Base-by-base conservation (phyloP, 1,140 invertebrate species). In the Lepidotrigona ventralis region DNA sequence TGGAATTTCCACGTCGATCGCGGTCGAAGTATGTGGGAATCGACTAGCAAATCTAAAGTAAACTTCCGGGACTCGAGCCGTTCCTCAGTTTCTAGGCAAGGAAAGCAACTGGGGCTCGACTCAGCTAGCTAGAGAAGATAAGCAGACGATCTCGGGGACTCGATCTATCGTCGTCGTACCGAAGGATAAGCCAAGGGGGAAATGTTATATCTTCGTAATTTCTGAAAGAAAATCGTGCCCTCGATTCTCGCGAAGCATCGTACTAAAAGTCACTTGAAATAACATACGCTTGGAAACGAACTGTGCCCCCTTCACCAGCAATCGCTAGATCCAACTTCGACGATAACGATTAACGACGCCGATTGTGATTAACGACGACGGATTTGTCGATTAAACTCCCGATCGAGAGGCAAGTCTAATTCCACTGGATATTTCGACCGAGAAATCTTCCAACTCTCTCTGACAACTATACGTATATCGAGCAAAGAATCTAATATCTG, bases 181-280 rank as follows among this genome's bases (percentile, higher is more conserved):
- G 63, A 33, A 39, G 60, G 51, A 8, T 8, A 9, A 78, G 29
- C 12, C 33, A 29, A 75, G 46, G 78, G 78, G n/a, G 39, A 26
- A 72, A 54, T 71, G 71, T 71, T 68, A 75, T 58, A 56, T 53
- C 5, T 51, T 63, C 14, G 66, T 15, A 19, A 79, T 79, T 51
- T 46, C 39, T 51, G 12, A 26, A 14, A 46, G 58, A 23, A 14
- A 54, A 23, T 29, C 9, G n/a, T 4, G 21, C 14, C 3, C 46
- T 53, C 14, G 46, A 51, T 46, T 14, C 46, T 46, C 19, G 39
- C 39, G 4, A 6, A 39, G 39, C 8, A 6, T 21, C 53, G 17
- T 56, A 21, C 29, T 23, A 19, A 0, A 39, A 60, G 54, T 53
- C 29, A 26, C 29, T 75, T 5, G 33, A 79, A 26, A n/a, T 58